A percentile compares a stretch with the other conserved stretches of the same genome.
phyloP scores from a whole-genome alignment of 2,888 invertebrate genomes.

The Synanthedon vespiformis region DNA sequence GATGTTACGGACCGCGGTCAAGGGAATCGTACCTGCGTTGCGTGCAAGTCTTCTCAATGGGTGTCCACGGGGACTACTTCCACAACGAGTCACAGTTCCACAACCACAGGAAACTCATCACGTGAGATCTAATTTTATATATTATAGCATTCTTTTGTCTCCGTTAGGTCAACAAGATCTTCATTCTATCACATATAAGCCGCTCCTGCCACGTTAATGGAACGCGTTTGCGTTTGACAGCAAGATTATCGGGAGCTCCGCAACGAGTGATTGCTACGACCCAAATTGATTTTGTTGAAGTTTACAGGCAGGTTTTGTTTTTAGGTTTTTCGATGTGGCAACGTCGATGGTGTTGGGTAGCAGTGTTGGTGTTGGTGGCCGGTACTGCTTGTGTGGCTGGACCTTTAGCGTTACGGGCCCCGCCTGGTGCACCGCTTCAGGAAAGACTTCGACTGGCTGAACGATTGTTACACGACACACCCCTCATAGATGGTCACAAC shows the following conservation, averaged over 20 bases:
- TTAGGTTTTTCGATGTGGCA: constrained; percentile 58
- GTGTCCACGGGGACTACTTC: constrained; percentile 59
- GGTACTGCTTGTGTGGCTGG: constrained; percentile 85
- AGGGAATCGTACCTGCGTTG: constrained; percentile 32
- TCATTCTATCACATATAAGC: neutral
- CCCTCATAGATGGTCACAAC: constrained; percentile 88
- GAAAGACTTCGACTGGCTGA: constrained; percentile 81
- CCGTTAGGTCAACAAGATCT: no score
- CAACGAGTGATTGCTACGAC: constrained; percentile 36
- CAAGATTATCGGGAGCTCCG: constrained; percentile 38
- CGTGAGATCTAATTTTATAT: constrained; percentile 40
- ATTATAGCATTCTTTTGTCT: no score
- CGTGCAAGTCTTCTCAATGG: constrained; percentile 57
- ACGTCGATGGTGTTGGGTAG: constrained; percentile 83
- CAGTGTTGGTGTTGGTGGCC: constrained; percentile 79
- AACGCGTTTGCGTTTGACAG: constrained; percentile 44
- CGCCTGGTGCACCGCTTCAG: constrained; percentile 81
- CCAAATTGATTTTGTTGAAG: constrained; percentile 24
- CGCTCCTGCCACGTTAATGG: constrained; percentile 17
- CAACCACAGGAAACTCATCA: constrained; percentile 72
- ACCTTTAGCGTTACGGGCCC: constrained; percentile 81
- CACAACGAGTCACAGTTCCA: constrained; percentile 70
- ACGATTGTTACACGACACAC: constrained; percentile 80
- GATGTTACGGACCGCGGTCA: constrained; percentile 68
- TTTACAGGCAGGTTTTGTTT: neutral